These are phyloP conservation scores for Eurosta solidaginis DNA, from an alignment of 1,140 invertebrate species.

Conservation along the genomic window DNA sequence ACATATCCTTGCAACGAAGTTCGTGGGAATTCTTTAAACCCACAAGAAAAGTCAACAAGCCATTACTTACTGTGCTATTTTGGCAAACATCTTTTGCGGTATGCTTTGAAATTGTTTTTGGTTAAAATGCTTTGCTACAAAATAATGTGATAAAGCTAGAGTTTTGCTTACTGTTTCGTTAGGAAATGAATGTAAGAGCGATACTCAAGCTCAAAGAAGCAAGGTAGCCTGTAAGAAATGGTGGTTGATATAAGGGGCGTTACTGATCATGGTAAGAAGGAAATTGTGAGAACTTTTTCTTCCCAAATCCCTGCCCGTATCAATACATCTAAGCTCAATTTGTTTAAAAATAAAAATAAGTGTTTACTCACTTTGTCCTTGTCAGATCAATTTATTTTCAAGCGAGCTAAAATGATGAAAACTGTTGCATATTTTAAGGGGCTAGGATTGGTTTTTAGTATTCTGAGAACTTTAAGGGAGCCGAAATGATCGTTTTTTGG, in stretches of 20 bases:
- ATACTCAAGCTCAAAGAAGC: not conserved
- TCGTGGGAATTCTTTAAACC: not conserved
- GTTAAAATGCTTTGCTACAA: not conserved
- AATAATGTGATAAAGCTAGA: not conserved
- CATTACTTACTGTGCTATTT: not conserved
- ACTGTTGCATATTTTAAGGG: too few relatives aligned
- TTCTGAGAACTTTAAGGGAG: too few relatives aligned
- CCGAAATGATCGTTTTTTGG: too few relatives aligned
- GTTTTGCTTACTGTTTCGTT: not conserved
- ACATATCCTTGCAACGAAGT: not conserved
- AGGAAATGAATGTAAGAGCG: not conserved
- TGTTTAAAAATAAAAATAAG: too few relatives aligned
- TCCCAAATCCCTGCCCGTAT: too few relatives aligned
- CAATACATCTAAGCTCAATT: too few relatives aligned
- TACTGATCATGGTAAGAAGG: not conserved
- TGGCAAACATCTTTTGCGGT: not conserved
- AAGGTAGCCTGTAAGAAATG: not conserved
- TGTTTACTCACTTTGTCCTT: too few relatives aligned
- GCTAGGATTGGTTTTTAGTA: too few relatives aligned
- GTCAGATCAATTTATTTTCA: too few relatives aligned
- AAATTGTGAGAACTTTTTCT: too few relatives aligned
- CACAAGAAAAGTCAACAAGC: constrained; percentile 19
- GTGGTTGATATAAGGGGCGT: not conserved
- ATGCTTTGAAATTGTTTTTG: not conserved
- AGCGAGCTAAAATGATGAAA: too few relatives aligned